Evolutionary conservation across 2,888 invertebrate genomes (phyloP), one percentile per base, ranked within the genome.

Genomic region (Ctena decussata): DNA sequence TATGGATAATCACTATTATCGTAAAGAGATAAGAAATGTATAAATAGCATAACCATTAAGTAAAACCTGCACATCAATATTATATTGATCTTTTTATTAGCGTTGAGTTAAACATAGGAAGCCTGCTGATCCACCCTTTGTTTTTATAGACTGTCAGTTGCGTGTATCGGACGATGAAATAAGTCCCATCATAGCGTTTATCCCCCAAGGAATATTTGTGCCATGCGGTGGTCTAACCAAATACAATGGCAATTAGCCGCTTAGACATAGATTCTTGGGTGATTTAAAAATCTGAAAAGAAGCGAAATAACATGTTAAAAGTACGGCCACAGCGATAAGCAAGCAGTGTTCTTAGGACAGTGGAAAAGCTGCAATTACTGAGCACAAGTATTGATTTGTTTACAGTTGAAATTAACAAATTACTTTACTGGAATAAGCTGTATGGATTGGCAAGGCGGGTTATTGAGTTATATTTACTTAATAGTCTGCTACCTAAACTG

Each of bases 321-420:
- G 82, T 21, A 21, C 46, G 27, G 27, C 27, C 57, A 21, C 27
- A 27, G 57, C 57, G 15, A 57, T 57, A 57, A 27, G 57, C 57
- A 57, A 11, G 24, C n/a, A 57, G 27, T 57, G 57, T 57, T 57
- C n/a, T 57, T 27, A 21, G 27, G 6, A 57, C 49, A 49, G 85
- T 87, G 87, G 85, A 87, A 87, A 85, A 81, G 73, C 82, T 72
- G 83, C 84, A 85, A 87, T 87, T 87, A 87, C 83, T 78, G 85
- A 85, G 82, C 82, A 80, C 57, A 57, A 69, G 39, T 85, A 88
- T 88, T 84, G 88, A 88, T 88, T 74, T 46, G 82, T 44, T 77
- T 85, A 84, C 85, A 81, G 88, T 83, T 82, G 88, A 88, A 85
- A 88, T 88, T 85, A 88, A 85, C 88, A 88, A 88, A 88, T 88